phyloP scores from a whole-genome alignment of 1,140 invertebrate genomes.

The Neotoxoptera formosana region DNA sequence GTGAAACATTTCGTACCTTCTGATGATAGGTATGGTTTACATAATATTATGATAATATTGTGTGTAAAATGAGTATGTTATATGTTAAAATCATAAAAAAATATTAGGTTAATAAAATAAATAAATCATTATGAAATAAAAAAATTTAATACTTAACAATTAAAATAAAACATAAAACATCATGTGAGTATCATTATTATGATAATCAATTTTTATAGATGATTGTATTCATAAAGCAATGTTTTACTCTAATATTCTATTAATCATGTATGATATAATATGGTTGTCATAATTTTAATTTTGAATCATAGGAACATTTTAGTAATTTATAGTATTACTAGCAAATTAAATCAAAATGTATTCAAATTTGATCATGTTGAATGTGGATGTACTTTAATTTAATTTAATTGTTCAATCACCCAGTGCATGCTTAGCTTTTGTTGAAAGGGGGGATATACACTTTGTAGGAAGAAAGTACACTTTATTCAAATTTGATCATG shows the following conservation, averaged over 20 bases:
- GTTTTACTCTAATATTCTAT: background rate
- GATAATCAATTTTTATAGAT: background rate
- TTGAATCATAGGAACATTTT: too few relatives aligned
- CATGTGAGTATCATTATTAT: background rate
- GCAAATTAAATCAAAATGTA: too few relatives aligned
- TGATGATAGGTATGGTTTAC: conserved; percentile 41
- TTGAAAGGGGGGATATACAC: too few relatives aligned
- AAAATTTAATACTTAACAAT: background rate
- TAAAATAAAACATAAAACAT: background rate
- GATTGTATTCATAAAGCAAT: background rate
- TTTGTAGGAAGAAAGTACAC: too few relatives aligned
- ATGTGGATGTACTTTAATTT: background rate
- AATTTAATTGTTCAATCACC: background rate
- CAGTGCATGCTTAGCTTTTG: too few relatives aligned
- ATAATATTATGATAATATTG: conserved; percentile 31
- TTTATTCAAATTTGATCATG: background rate
- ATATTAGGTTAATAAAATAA: background rate
- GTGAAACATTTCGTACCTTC: conserved; percentile 54
- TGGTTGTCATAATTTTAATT: background rate
- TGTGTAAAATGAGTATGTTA: background rate
- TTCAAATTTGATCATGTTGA: background rate
- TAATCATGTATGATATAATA: too few relatives aligned
- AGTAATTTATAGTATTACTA: background rate
- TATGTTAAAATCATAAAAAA: background rate
- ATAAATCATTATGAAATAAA: background rate